Conservation (phyloP, 1,140 invertebrate species). For the Ruditapes philippinarum region DNA sequence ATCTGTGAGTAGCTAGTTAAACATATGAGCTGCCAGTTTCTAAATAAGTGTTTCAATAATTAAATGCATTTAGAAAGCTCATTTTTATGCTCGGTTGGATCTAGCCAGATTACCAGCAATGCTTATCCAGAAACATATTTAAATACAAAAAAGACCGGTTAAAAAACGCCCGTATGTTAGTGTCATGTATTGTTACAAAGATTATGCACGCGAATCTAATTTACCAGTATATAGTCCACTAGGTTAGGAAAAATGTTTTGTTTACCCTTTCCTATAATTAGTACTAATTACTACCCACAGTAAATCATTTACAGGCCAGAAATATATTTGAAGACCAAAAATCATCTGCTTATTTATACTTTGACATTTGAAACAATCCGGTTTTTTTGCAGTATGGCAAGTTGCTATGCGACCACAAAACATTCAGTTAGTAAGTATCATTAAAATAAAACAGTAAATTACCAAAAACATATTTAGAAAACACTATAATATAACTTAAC, state of each 20-base stretch:
- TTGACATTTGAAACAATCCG: no score
- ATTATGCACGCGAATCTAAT: background rate
- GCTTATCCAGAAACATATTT: constrained; percentile 1
- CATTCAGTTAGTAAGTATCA: no score
- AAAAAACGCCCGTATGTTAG: background rate
- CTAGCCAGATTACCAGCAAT: background rate
- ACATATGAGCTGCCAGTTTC: constrained; percentile 11
- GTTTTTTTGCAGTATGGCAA: no score
- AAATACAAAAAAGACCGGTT: background rate
- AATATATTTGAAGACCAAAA: background rate
- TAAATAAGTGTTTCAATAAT: constrained; percentile 25
- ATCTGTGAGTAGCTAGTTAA: background rate
- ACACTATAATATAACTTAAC: no score
- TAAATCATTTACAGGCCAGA: background rate
- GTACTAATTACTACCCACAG: background rate
- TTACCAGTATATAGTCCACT: background rate
- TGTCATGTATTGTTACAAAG: background rate
- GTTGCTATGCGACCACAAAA: no score
- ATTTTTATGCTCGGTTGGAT: background rate
- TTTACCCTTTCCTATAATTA: constrained; percentile 9
- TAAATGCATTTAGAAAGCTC: background rate
- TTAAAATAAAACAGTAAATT: no score
- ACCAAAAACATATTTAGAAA: no score
- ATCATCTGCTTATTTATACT: background rate
- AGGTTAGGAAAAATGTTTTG: background rate